Evolutionary conservation across 2,888 invertebrate species (phyloP).

Genomic region (Drosophila quasianomalipes): DNA sequence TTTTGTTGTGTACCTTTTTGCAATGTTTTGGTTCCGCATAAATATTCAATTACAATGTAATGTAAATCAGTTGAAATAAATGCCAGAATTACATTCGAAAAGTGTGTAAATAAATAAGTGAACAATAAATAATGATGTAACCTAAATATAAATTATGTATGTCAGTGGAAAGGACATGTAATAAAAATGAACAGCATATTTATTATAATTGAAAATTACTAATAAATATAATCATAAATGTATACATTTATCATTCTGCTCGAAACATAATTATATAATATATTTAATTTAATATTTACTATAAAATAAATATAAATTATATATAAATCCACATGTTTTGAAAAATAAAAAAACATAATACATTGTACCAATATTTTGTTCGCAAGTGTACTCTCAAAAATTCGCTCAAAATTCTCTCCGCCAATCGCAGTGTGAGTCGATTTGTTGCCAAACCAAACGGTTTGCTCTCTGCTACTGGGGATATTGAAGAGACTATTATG

Average conservation of each 20-base stretch:
- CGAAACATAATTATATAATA: neutral
- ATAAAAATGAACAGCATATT: neutral
- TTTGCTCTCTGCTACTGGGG: slow-evolving; percentile 16
- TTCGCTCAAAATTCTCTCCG: neutral
- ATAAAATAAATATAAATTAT: neutral
- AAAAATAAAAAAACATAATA: neutral
- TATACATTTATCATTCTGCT: neutral
- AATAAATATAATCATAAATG: neutral
- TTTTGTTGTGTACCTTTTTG: slow-evolving; percentile 7
- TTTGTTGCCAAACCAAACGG: slow-evolving; percentile 24
- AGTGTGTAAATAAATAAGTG: neutral
- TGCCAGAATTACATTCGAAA: neutral
- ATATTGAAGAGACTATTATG: neutral
- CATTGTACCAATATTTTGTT: slow-evolving; percentile 10
- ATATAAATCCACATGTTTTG: neutral
- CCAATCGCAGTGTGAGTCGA: neutral
- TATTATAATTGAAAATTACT: neutral
- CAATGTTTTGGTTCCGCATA: slow-evolving; percentile 44
- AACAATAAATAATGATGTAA: neutral
- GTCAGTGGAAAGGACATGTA: neutral
- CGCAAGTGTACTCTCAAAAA: slow-evolving; percentile 19
- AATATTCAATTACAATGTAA: slow-evolving; percentile 40
- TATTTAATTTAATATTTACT: neutral
- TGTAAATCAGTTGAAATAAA: slow-evolving; percentile 4
- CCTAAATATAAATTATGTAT: neutral